Evolutionary conservation across 2,113 vertebrate species (phyloP), one percentile per base, ranked within the genome.

Genomic region (Ctenomys sociabilis): DNA sequence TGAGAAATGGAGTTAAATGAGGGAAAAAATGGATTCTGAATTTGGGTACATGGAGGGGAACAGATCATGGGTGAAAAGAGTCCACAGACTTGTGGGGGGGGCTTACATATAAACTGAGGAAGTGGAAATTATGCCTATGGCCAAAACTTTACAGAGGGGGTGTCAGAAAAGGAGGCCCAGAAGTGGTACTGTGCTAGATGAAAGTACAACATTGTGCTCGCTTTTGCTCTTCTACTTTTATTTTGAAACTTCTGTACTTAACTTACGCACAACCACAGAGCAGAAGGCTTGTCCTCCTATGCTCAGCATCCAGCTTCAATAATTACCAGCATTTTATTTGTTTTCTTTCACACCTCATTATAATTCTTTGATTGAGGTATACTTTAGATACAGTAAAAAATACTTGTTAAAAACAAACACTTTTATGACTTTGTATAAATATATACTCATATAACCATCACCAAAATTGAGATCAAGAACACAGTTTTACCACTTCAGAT

Each of bases 371-470:
- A 59, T 84, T 59, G 37, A 43, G 7, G 35, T 72, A 78, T 40
- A 59, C 90, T 73, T 97, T 81, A 78, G 30, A 63, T 45, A 40
- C 6, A 88, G 30, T 84, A 72, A 85, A 75, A 95, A 61, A 61
- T 57, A 89, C 26, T 54, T 63, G n/a, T 90, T 35, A 35, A 19
- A 73, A 73, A 37, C 17, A 28, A 13, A 66, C 3, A 80, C 32
- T 92, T 86, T 57, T n/a, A 49, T 81, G 54, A 90, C 30, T 86
- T 93, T 82, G 2, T 83, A 24, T 86, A 89, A 83, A 63, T 92
- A 16, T 8, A n/a, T 45, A 54, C 3, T n/a, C 37, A 72, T 75
- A 59, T 49, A 93, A 75, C 7, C 21, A 43, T 45, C 57, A 83
- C 45, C 37, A n/a, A 93, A 83, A 85, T 49, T 28, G 94, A 83